A percentile compares a stretch with the other conserved stretches of the same genome.
phyloP scores from a whole-genome alignment of 2,888 invertebrate genomes.

The Euproctis similis region DNA sequence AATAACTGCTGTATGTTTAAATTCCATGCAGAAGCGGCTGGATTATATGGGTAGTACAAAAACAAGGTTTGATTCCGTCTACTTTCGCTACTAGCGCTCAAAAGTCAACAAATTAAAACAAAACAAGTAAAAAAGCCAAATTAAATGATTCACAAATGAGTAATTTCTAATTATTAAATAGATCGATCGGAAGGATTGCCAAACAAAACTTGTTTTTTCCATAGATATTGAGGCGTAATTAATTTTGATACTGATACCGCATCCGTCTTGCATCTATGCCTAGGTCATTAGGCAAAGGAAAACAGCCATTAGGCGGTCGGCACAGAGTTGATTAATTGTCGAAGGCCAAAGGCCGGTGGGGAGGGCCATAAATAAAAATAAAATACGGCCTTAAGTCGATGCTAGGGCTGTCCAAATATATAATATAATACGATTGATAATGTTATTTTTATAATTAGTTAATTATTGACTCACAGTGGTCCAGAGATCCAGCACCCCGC shows the following conservation, averaged over 20 bases:
- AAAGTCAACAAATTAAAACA: too few species aligned
- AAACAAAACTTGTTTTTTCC: constrained; percentile 2
- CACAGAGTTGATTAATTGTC: constrained; percentile 51
- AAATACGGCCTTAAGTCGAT: constrained; percentile 39
- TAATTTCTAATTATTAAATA: too few species aligned
- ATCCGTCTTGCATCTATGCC: constrained; percentile 31
- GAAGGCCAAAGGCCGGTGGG: constrained; percentile 33
- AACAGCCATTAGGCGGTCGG: constrained; percentile 44
- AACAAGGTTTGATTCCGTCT: too few species aligned
- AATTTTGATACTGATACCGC: constrained; percentile 26
- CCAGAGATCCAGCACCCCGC: too few species aligned
- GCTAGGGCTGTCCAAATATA: constrained; percentile 19
- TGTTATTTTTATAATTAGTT: background rate
- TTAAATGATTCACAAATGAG: too few species aligned
- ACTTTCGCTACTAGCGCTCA: too few species aligned
- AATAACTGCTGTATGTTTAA: too few species aligned
- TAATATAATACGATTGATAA: constrained; percentile 15
- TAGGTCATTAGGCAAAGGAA: constrained; percentile 51
- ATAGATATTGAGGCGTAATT: constrained; percentile 21
- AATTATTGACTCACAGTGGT: background rate
- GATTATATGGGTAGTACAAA: too few species aligned
- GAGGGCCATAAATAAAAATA: constrained; percentile 51
- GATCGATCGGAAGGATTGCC: background rate
- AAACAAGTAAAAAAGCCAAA: too few species aligned
- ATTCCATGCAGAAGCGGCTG: too few species aligned